phyloP scores from a whole-genome alignment of 2,888 invertebrate species.

The Leptinotarsa tumamoca region DNA sequence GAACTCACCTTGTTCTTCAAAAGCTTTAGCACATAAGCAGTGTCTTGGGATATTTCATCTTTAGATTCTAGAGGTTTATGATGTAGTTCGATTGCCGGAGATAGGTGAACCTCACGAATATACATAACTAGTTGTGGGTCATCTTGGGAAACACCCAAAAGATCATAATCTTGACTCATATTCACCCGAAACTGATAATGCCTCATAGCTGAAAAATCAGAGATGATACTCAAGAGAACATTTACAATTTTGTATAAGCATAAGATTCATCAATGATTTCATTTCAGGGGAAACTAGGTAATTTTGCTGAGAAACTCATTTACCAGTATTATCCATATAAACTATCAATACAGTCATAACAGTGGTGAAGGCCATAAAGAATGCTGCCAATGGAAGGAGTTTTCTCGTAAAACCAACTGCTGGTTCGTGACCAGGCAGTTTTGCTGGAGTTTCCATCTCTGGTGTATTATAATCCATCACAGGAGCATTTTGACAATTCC shows the following conservation, averaged over 20 bases:
- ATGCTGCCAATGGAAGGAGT: constrained; percentile 74
- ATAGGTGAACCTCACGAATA: constrained; percentile 79
- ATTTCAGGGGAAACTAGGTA: neutral
- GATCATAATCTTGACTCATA: constrained; percentile 83
- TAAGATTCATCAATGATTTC: no score
- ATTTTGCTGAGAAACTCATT: constrained; percentile 47
- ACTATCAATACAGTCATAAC: constrained; percentile 83
- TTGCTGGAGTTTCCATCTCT: constrained; percentile 54
- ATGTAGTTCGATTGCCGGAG: constrained; percentile 65
- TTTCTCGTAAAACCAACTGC: constrained; percentile 46
- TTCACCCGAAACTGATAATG: constrained; percentile 84
- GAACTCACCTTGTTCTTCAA: constrained; percentile 66
- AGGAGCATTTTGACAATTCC: constrained; percentile 45
- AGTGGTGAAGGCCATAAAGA: constrained; percentile 82
- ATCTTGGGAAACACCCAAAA: constrained; percentile 80
- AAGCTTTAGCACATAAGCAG: constrained; percentile 65
- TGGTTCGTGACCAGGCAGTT: constrained; percentile 45
- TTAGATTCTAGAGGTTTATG: constrained; percentile 62
- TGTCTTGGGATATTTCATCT: constrained; percentile 66
- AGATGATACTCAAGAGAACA: no score
- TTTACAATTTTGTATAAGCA: no score
- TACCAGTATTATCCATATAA: constrained; percentile 86
- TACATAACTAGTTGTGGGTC: constrained; percentile 80
- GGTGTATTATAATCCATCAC: constrained; percentile 41
- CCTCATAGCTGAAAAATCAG: constrained; percentile 70